phyloP scores from a whole-genome alignment of 2,888 invertebrate genomes.

The Pogonocherus hispidulus region DNA sequence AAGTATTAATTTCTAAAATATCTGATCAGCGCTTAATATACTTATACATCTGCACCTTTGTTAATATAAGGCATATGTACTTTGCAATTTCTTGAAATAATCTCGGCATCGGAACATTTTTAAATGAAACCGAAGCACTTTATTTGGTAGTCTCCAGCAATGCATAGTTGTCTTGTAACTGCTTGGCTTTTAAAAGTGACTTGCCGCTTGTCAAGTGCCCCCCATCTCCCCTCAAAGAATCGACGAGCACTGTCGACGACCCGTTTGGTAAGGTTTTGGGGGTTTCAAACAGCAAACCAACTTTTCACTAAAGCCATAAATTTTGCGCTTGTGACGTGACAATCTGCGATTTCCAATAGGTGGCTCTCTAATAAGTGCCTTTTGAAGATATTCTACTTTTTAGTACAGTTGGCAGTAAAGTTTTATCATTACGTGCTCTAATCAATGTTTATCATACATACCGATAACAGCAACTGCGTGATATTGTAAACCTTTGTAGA shows the following conservation, averaged over 20 bases:
- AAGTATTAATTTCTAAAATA: too few relatives aligned
- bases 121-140: slow-evolving; percentile 29
- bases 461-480: too few relatives aligned
- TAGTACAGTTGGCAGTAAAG: too few relatives aligned
- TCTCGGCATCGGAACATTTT: slow-evolving; percentile 2
- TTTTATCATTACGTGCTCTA: too few relatives aligned
- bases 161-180: slow-evolving; percentile 46
- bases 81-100: neutral
- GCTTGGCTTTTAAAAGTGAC: slow-evolving; percentile 55
- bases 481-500: too few relatives aligned
- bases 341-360: slow-evolving; percentile 58
- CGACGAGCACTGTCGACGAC: slow-evolving; percentile 55
- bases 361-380: too few relatives aligned
- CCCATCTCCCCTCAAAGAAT: slow-evolving; percentile 48
- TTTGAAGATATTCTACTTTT: too few relatives aligned
- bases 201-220: slow-evolving; percentile 56
- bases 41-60: too few relatives aligned
- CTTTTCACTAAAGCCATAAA: slow-evolving; percentile 65
- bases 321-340: slow-evolving; percentile 55
- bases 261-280: slow-evolving; percentile 63
- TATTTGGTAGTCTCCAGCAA: slow-evolving; percentile 40
- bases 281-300: slow-evolving; percentile 62
- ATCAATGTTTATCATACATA: too few relatives aligned
- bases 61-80: too few relatives aligned
- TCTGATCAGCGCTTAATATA: too few relatives aligned